Evolutionary conservation across 2,888 invertebrate species (phyloP), one percentile per base, ranked within the genome.

Genomic region (Drosophila cracens): DNA sequence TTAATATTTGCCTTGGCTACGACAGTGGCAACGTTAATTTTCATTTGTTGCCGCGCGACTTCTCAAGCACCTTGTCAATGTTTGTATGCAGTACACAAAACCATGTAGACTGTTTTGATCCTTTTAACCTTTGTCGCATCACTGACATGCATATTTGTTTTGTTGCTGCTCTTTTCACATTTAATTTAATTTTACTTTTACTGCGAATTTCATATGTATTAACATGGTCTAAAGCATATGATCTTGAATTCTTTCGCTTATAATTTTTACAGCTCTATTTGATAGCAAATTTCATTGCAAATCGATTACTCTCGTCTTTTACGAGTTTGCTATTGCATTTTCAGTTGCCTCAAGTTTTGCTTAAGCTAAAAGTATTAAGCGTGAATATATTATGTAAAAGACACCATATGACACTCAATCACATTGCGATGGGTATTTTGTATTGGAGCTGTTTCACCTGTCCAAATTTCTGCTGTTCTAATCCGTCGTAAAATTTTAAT

Each of bases 31-130:
- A 69, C 68, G 68, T 25, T 76, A 74, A 84, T 73, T 83, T 71
- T 71, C 54, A 72, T 78, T 72, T 78, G 25, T 13, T 29, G 40
- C 21, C 31, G 18, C 33, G 34, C 61, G 25, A 66, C 76, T 66
- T 62, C 72, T 64, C 54, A 57, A 33, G 63, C 65, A 65, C 53
- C 25, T 53, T 70, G 80, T 74, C 74, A 83, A 87, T 87, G 79
- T 83, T 83, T 82, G 74, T 77, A 48, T 67, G 70, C 36, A 69
- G 57, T 60, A 71, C 54, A 82, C 71, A 64, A 27, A 51, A 52
- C 53, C 51, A 59, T 60, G 52, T 21, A 36, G 64, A 48, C 58
- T 29, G 56, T 72, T 79, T 79, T 74, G 68, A 69, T 74, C 61
- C 78, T 43, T 64, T 64, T 61, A 70, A 66, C 66, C 66, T 70